Evolutionary conservation across 2,888 invertebrate species (phyloP), one percentile per base, ranked within the genome.

Genomic region (Conistra vaccinii): DNA sequence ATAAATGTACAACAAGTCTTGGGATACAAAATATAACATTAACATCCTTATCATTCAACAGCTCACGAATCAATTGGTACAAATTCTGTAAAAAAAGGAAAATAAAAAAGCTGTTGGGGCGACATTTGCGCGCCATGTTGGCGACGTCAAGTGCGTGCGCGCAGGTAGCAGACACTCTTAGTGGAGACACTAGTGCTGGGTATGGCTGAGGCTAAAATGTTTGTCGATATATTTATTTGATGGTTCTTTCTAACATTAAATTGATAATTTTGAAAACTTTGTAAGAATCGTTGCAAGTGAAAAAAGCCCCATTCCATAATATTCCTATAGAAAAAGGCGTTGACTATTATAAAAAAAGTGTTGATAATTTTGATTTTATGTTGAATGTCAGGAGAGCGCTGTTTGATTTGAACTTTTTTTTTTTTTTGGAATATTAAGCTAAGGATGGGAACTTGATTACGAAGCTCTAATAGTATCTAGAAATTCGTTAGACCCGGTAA

Each of bases 61-160:
- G 78, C 67, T 76, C 61, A 79, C 73, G 82, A 78, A 87, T 83
- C 88, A 82, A 87, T 87, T 81, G 79, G 69, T 80, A 87, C 89
- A 87, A 87, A 88, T 88, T 89, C 86, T 87, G 86, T 86, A 81
- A 81, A 83, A 83, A 80, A 83, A 61, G 17, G 17, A 45, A 61
- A 85, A 75, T 78, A 84, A 80, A 85, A 85, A 83, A 82, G 79
- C 70, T 57, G 48, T 68, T 66, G 82, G 78, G 88, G 88, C 87
- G 89, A 90, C 91, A 91, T 90, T 91, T 90, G 91, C 88, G 90
- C 90, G 92, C 89, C 90, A 85, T 82, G 88, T 85, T 89, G 92
- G 92, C 93, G 92, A 90, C 93, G 85, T 88, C 89, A 90, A 92
- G 91, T 90, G 92, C 90, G 86, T 84, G 70, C 65, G 89, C 90